A percentile compares a stretch with the other conserved stretches of the same genome.
Evolutionary conservation across 2,113 vertebrate species (phyloP).

Genomic region (Excalfactoria chinensis): DNA sequence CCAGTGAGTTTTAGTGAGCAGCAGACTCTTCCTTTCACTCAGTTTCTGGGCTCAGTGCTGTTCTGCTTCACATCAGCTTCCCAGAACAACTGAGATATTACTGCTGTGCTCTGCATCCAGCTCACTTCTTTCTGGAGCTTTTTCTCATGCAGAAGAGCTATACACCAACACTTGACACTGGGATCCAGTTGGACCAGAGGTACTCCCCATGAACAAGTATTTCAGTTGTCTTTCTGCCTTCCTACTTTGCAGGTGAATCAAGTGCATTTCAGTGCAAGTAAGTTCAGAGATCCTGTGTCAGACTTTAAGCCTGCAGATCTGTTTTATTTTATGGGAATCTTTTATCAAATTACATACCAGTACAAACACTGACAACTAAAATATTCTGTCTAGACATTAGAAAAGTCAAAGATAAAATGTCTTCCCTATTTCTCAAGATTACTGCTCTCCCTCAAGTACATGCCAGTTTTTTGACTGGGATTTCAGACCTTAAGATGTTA

Average conservation of each 20-base stretch:
- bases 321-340: background rate
- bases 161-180: background rate
- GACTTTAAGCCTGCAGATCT: background rate
- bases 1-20: background rate
- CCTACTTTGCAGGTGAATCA: background rate
- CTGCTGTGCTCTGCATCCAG: background rate
- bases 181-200: background rate
- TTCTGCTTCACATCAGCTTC: background rate
- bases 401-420: background rate
- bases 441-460: background rate
- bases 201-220: fast-evolving
- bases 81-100: background rate
- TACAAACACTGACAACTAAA: background rate
- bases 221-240: background rate
- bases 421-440: background rate
- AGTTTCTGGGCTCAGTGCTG: background rate
- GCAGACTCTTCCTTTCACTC: background rate
- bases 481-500: background rate
- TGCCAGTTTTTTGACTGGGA: background rate
- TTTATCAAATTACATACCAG: background rate
- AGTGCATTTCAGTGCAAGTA: background rate
- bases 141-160: background rate
- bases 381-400: background rate
- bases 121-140: fast-evolving
- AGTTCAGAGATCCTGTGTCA: background rate